phyloP scores from a whole-genome alignment of 2,888 invertebrate species.

The Standfussiana lucernea region DNA sequence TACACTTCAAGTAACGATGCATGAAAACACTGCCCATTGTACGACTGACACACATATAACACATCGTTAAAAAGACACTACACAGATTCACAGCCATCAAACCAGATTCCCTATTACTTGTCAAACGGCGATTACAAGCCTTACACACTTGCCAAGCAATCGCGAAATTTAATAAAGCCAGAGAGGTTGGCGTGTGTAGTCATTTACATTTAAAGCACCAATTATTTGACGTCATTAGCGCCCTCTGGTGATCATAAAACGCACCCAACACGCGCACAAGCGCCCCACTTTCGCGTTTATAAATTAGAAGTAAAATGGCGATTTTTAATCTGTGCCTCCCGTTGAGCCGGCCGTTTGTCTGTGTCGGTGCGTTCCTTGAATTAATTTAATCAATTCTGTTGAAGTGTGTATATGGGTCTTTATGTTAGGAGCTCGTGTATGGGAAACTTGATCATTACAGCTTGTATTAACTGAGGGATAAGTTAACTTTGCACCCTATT shows the following conservation, averaged over 20 bases:
- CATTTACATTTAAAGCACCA: slow-evolving; percentile 91
- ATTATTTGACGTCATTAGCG: slow-evolving; percentile 91
- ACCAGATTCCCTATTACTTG: slow-evolving; percentile 54
- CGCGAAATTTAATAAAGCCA: slow-evolving; percentile 87
- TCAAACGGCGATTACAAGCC: slow-evolving; percentile 62
- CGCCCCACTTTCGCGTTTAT: slow-evolving; percentile 82
- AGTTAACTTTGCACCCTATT: background rate
- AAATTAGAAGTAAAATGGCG: slow-evolving; percentile 87
- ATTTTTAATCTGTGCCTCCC: slow-evolving; percentile 83
- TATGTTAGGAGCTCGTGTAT: slow-evolving; percentile 21
- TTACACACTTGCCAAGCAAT: slow-evolving; percentile 73
- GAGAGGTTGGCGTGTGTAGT: slow-evolving; percentile 84
- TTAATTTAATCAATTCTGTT: slow-evolving; percentile 65
- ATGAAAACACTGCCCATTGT: background rate
- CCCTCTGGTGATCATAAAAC: slow-evolving; percentile 88
- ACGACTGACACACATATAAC: background rate
- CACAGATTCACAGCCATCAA: slow-evolving; percentile 44
- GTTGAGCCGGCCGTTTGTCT: slow-evolving; percentile 70
- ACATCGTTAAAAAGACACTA: slow-evolving; percentile 41
- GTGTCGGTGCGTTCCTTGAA: slow-evolving; percentile 61
- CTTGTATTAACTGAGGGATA: background rate
- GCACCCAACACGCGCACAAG: slow-evolving; percentile 86
- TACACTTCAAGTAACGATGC: background rate
- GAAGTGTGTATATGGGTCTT: slow-evolving; percentile 44
- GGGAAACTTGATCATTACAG: slow-evolving; percentile 10